Conservation (phyloP, 92 coral and sea anemone species). For the Blastomussa wellsi region DNA sequence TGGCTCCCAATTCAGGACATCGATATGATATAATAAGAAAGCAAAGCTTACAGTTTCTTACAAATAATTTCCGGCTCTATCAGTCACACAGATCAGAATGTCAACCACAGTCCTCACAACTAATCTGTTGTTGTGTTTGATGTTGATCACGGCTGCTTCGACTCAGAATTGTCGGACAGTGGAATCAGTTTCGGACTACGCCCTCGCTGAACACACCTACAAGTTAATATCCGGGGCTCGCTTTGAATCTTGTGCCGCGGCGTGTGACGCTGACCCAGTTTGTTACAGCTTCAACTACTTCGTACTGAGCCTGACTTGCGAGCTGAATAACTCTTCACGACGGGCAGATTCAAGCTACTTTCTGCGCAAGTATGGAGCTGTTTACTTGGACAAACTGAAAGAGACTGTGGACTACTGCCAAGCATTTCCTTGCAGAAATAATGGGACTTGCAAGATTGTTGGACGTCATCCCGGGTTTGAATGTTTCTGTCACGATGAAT, state of each 20-base stretch:
- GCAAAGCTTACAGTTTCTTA: too few species aligned
- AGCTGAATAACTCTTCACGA: slow-evolving; percentile 25
- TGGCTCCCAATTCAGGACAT: background rate
- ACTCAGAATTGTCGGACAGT: background rate
- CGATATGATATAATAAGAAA: background rate
- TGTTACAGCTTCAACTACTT: slow-evolving; percentile 39
- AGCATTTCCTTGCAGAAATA: slow-evolving; percentile 15
- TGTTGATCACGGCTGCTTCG: background rate
- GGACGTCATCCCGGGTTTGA: slow-evolving; percentile 12
- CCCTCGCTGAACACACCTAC: slow-evolving; percentile 14
- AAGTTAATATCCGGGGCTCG: slow-evolving; percentile 15
- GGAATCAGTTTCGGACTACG: background rate
- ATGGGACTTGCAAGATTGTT: slow-evolving; percentile 12
- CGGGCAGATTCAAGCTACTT: slow-evolving; percentile 2
- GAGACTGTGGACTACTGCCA: background rate
- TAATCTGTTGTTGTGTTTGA: background rate
- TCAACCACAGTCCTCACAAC: background rate
- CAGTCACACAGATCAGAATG: slow-evolving; percentile 1
- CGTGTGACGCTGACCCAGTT: slow-evolving; percentile 9
- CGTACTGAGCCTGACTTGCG: slow-evolving; percentile 7
- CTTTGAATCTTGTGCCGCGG: slow-evolving; percentile 14
- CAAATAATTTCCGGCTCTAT: too few species aligned
- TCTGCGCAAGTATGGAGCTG: background rate
- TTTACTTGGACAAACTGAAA: slow-evolving; percentile 15
- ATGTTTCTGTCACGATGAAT: slow-evolving; percentile 14